phyloP scores from a whole-genome alignment of 2,888 invertebrate species.

The Nomada ruficornis region DNA sequence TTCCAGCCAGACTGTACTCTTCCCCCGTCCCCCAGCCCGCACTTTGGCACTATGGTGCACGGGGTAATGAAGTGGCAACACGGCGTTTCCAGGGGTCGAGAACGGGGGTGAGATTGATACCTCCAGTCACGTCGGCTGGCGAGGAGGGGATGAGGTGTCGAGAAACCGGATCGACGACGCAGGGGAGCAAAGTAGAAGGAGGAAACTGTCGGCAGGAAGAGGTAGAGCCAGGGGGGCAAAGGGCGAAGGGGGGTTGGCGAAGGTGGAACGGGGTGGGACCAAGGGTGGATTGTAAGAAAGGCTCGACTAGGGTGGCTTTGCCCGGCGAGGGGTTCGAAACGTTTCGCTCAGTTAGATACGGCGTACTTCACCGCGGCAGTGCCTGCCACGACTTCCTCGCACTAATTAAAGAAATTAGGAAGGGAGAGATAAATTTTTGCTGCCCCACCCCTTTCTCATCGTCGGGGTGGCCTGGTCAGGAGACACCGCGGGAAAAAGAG shows the following conservation, averaged over 20 bases:
- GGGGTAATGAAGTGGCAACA: slow-evolving; percentile 83
- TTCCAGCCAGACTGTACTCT: slow-evolving; percentile 63
- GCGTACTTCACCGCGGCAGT: slow-evolving; percentile 70
- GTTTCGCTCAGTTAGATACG: slow-evolving; percentile 75
- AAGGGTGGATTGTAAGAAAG: slow-evolving; percentile 65
- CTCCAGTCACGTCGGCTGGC: slow-evolving; percentile 79
- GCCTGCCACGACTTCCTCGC: slow-evolving; percentile 68
- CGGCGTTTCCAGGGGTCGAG: slow-evolving; percentile 78
- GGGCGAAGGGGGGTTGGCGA: slow-evolving; percentile 14
- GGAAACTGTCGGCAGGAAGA: slow-evolving; percentile 27
- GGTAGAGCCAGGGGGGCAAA: slow-evolving; percentile 19
- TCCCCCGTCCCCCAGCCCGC: slow-evolving; percentile 47
- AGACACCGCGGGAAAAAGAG: slow-evolving; percentile 23
- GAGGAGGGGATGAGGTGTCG: slow-evolving; percentile 77
- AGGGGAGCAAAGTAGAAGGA: slow-evolving; percentile 17
- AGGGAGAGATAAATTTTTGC: slow-evolving; percentile 65
- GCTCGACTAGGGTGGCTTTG: slow-evolving; percentile 68
- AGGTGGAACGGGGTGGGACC: slow-evolving; percentile 23
- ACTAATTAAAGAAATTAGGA: slow-evolving; percentile 74
- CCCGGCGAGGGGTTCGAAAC: slow-evolving; percentile 69
- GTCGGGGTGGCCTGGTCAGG: background rate
- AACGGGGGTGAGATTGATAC: slow-evolving; percentile 82
- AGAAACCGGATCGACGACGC: slow-evolving; percentile 77
- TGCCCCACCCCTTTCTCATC: background rate
- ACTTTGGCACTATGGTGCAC: slow-evolving; percentile 69